Evolutionary conservation across 2,888 invertebrate species (phyloP), one percentile per base, ranked within the genome.

Genomic region (Drosophila robusta): DNA sequence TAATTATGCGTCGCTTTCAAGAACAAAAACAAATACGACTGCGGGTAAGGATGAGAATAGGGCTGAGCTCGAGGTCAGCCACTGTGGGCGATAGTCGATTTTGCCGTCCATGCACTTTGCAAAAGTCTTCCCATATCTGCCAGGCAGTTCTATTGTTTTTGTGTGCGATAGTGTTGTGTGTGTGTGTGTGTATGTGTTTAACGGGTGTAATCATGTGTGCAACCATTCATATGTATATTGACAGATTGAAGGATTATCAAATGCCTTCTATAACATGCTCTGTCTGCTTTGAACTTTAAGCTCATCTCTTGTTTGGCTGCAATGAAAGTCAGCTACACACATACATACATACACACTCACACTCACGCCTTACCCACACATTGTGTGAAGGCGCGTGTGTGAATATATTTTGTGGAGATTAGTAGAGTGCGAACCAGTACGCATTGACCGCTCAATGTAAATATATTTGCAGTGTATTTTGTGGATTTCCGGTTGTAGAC

Each of bases 181-280:
- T 45, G 29, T 24, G 29, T 39, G 29, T 22, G 49, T 57, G 29
- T 51, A 14, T 45, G 32, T 56, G 55, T 50, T 44, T 39, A 50
- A 56, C 52, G 50, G 39, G 51, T 75, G 63, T 71, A 73, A 69
- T 76, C 73, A 69, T 69, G 56, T 73, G 76, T 76, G 73, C 65
- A 69, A 60, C 60, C 73, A 70, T 72, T 70, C 66, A 74, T 65
- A 76, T 57, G 68, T 58, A 79, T 84, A 84, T 83, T 86, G 83
- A 86, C 87, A 83, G 76, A 84, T 80, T 86, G 87, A 83, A 73
- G 83, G 83, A 84, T 84, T 84, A 83, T 83, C 80, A 66, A 84
- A 78, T 86, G 83, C 83, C 76, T 76, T 75, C 76, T 70, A 72
- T 54, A 72, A 67, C 72, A 69, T 65, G 61, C 67, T 71, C 57